phyloP scores from a whole-genome alignment of 2,797 vertebrate species.

The Lophotriccus pileatus region DNA sequence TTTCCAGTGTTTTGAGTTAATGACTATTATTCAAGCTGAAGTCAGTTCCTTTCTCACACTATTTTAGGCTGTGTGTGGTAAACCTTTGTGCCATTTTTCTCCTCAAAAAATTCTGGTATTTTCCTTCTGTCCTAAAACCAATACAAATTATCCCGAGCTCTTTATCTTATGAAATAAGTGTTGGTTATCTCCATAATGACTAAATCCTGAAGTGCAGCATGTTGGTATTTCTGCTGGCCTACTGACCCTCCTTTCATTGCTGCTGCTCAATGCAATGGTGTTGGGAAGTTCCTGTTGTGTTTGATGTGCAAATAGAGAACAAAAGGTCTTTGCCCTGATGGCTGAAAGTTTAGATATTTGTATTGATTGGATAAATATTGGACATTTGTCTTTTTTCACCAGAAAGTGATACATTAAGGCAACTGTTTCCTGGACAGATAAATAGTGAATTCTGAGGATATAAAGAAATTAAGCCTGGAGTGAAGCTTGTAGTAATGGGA shows the following conservation, averaged over 20 bases:
- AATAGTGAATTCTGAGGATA: neutral
- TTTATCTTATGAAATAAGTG: neutral
- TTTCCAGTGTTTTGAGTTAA: slow-evolving; percentile 67
- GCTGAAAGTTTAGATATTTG: neutral
- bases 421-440: neutral
- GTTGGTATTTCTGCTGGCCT: neutral
- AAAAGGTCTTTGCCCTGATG: neutral
- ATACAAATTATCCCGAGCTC: neutral
- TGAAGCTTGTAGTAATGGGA: neutral
- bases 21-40: slow-evolving; percentile 66
- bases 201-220: neutral
- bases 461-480: neutral
- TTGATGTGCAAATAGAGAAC: neutral
- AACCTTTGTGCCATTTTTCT: slow-evolving; percentile 50
- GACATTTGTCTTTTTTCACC: neutral
- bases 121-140: neutral
- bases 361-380: slow-evolving; percentile 15
- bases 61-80: slow-evolving; percentile 61
- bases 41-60: slow-evolving; percentile 70
- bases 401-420: neutral
- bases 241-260: neutral
- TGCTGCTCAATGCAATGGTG: neutral
- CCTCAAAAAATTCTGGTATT: neutral
- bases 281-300: neutral
- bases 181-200: neutral